These are phyloP conservation scores for Trichoplusia ni DNA, from an alignment of 1,140 invertebrate species.

Conservation along the genomic window DNA sequence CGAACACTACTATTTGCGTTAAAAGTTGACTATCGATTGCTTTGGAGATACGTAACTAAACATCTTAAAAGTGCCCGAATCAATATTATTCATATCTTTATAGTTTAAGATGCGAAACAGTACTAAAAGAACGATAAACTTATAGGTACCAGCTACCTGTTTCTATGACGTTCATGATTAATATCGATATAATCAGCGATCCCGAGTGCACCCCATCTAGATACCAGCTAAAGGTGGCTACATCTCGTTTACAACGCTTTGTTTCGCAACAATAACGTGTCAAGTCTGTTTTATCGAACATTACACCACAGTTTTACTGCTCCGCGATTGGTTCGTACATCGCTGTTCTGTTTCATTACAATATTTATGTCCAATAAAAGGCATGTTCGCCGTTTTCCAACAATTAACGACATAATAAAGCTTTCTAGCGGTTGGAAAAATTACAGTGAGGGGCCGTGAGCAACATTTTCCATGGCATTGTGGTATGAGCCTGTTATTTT, in stretches of 20 bases:
- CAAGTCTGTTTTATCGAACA: slow-evolving; percentile 16
- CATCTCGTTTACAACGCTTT: slow-evolving; percentile 23
- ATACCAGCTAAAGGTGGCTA: slow-evolving; percentile 8
- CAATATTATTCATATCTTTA: too few species aligned
- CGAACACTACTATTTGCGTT: too few species aligned
- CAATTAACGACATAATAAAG: slow-evolving; percentile 57
- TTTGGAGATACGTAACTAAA: too few species aligned
- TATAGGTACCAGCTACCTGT: background rate
- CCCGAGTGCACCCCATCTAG: slow-evolving; percentile 4
- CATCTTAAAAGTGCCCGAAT: too few species aligned
- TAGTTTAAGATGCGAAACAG: too few species aligned
- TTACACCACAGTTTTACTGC: slow-evolving; percentile 15
- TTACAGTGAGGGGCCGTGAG: slow-evolving; percentile 48
- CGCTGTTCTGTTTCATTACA: slow-evolving; percentile 26
- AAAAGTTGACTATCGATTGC: too few species aligned
- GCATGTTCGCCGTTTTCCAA: slow-evolving; percentile 39
- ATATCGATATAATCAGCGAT: slow-evolving; percentile 5
- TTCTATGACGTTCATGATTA: background rate
- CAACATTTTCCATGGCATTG: slow-evolving; percentile 74
- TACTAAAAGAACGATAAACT: background rate
- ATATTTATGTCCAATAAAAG: slow-evolving; percentile 37
- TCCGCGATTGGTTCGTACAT: slow-evolving; percentile 22
- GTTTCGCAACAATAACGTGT: slow-evolving; percentile 24
- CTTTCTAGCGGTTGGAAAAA: slow-evolving; percentile 72
- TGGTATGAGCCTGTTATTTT: slow-evolving; percentile 76